Percentiles rank a stretch among this genome's conserved stretches.
These are phyloP conservation scores for Eospalax fontanierii DNA, from an alignment of 2,797 vertebrate genomes.

Conservation along the genomic window DNA sequence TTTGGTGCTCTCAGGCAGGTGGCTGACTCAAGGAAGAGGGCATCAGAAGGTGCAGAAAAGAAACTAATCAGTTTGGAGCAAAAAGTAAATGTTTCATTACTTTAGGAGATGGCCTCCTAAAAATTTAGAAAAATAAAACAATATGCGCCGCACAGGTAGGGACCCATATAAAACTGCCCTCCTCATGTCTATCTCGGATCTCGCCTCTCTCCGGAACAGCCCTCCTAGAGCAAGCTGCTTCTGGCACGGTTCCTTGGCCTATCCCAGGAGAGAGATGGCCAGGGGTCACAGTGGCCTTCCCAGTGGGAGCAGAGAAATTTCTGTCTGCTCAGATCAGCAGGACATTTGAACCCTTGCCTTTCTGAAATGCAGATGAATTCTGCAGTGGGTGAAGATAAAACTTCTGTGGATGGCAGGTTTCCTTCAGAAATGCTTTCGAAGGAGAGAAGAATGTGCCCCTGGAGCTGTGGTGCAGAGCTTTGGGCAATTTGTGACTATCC, in stretches of 20 bases:
- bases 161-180: no score
- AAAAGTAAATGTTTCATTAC: background rate
- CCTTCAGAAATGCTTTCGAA: background rate
- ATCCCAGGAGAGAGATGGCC: rapidly evolving
- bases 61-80: background rate
- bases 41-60: background rate
- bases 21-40: background rate
- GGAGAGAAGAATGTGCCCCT: background rate
- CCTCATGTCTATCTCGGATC: no score
- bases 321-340: background rate
- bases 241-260: no score
- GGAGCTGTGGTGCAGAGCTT: background rate
- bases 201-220: no score
- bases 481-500: conserved; percentile 5
- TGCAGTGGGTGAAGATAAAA: conserved; percentile 6
- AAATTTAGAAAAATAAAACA: background rate
- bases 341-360: background rate
- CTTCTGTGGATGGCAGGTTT: background rate
- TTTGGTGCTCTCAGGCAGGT: background rate
- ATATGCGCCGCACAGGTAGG: background rate
- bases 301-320: background rate
- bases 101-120: background rate
- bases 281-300: background rate
- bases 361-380: conserved; percentile 78
- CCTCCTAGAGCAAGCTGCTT: background rate